These are phyloP conservation scores for Eleutherodactylus coqui DNA, from an alignment of 2,797 vertebrate genomes.

Conservation along the genomic window DNA sequence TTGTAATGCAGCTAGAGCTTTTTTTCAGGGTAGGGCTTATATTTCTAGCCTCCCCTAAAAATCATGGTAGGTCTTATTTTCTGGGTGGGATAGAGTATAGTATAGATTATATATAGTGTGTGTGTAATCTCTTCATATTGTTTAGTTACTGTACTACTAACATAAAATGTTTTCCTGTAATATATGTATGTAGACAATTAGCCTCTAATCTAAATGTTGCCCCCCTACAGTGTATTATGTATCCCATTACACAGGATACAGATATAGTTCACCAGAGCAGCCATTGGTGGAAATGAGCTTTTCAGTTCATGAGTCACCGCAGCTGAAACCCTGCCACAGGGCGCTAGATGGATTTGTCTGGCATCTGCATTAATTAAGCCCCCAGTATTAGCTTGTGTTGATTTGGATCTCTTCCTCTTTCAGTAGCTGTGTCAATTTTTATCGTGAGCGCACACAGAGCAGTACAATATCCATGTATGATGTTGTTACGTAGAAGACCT, in stretches of 20 bases:
- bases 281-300: slow-evolving; percentile 1
- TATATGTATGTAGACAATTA: not conserved
- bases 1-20: too few species aligned
- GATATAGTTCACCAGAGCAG: not conserved
- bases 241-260: not conserved
- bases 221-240: not conserved
- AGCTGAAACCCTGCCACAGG: not conserved
- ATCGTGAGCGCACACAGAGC: not conserved
- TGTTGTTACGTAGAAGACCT: not conserved
- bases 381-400: not conserved
- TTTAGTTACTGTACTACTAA: too few species aligned
- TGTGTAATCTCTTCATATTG: too few species aligned
- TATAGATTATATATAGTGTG: too few species aligned
- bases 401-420: not conserved
- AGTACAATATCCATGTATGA: not conserved
- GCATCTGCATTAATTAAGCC: not conserved
- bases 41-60: too few species aligned
- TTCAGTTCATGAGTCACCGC: not conserved
- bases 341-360: not conserved
- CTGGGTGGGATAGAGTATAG: too few species aligned
- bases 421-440: not conserved
- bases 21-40: too few species aligned
- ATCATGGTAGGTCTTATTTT: too few species aligned
- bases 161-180: too few species aligned
- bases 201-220: not conserved